Evolutionary conservation across 2,888 invertebrate genomes (phyloP).

Genomic region (Parasteatoda lunata): DNA sequence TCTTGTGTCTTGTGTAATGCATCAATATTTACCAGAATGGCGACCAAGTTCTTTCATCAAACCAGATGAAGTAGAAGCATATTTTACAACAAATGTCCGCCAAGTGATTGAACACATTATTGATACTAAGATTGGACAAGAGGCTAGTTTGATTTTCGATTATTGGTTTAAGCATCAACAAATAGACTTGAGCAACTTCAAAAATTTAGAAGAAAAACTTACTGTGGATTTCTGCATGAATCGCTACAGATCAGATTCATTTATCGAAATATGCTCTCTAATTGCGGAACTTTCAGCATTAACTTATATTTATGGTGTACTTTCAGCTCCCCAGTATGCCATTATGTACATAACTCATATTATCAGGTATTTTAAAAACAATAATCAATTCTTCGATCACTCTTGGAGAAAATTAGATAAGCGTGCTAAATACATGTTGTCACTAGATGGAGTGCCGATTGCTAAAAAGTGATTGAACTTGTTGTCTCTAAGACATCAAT

Average conservation of each 20-base stretch:
- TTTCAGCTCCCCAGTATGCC: conserved; percentile 29
- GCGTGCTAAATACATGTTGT: not conserved
- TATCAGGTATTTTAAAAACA: conserved; percentile 2
- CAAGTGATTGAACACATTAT: not conserved
- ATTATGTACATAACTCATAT: conserved; percentile 42
- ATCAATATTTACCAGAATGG: conserved; percentile 8
- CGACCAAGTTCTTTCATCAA: not conserved
- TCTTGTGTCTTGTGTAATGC: conserved; percentile 25
- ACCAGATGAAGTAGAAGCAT: not conserved
- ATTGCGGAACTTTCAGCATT: conserved; percentile 28
- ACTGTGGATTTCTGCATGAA: conserved; percentile 33
- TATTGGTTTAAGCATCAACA: conserved; percentile 27
- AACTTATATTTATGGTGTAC: conserved; percentile 18
- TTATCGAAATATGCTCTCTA: conserved; percentile 16
- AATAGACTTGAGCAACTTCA: conserved; percentile 23
- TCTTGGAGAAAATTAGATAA: conserved; percentile 19
- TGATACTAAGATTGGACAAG: not conserved
- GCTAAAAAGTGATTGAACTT: not conserved
- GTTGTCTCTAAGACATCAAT: not conserved
- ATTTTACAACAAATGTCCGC: conserved; percentile 6
- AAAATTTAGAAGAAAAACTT: not conserved
- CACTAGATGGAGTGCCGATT: not conserved
- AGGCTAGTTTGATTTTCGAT: conserved; percentile 26
- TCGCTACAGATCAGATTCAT: not conserved
- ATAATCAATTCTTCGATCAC: conserved; percentile 3